Percentiles rank a stretch among this genome's conserved stretches.
phyloP scores from a whole-genome alignment of 2,888 invertebrate genomes.

The Xestoiulus laeticollis region DNA sequence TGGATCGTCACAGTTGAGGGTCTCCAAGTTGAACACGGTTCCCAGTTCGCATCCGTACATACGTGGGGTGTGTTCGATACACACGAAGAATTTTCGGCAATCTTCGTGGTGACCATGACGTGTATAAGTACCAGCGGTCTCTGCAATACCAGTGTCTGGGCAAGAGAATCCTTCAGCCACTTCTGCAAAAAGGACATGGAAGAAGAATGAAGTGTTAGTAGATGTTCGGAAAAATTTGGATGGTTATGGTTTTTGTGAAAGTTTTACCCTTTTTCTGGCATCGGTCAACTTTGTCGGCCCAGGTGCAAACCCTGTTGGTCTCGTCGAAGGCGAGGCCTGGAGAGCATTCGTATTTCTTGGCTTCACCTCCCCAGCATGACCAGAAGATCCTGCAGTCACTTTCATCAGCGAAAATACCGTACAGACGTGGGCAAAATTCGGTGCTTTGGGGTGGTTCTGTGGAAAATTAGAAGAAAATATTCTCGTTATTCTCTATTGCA shows the following conservation, averaged over 20 bases:
- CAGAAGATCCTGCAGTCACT: constrained; percentile 91
- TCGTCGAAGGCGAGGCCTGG: constrained; percentile 94
- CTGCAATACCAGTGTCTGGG: constrained; percentile 80
- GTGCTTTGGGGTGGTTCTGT: constrained; percentile 85
- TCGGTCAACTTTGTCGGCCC: constrained; percentile 95
- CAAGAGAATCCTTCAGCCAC: constrained; percentile 89
- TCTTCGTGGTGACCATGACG: constrained; percentile 90
- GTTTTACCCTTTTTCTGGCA: too few species aligned
- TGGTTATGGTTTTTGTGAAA: neutral
- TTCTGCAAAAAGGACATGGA: constrained; percentile 74
- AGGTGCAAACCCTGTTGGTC: constrained; percentile 92
- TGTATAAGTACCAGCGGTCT: constrained; percentile 80
- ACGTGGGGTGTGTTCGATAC: constrained; percentile 86
- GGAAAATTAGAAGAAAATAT: constrained; percentile 57
- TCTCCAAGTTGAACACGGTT: constrained; percentile 90
- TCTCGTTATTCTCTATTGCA: too few species aligned
- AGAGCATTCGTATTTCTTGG: constrained; percentile 92
- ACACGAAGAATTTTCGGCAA: constrained; percentile 90
- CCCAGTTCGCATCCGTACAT: constrained; percentile 97
- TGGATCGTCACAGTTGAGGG: constrained; percentile 93
- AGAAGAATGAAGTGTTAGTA: neutral
- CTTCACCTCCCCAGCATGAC: constrained; percentile 97
- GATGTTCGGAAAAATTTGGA: neutral
- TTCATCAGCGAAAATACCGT: constrained; percentile 91
- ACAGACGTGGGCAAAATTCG: constrained; percentile 84